Conservation (phyloP, 2,797 vertebrate genomes). For the Kryptopterus vitreolus region DNA sequence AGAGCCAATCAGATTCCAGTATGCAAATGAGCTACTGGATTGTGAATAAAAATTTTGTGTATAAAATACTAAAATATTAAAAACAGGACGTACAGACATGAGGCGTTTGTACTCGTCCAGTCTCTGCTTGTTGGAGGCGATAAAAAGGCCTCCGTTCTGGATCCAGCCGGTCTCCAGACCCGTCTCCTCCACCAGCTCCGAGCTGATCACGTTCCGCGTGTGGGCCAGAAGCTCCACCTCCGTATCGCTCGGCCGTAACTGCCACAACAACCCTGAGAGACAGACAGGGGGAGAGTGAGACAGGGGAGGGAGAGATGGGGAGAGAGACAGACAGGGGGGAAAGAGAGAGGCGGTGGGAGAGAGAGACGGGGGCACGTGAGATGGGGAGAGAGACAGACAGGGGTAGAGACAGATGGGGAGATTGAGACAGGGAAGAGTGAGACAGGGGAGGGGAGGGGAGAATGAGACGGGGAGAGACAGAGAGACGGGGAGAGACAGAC, state of each 20-base stretch:
- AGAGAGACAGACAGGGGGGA: no score
- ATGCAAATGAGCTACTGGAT: not conserved
- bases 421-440: no score
- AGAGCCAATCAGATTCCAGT: conserved; percentile 2
- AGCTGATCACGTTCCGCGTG: conserved; percentile 87
- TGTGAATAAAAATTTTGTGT: no score
- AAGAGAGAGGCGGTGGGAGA: no score
- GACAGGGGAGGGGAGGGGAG: no score
- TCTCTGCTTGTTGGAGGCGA: conserved; percentile 92
- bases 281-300: not conserved
- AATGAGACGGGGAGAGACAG: no score
- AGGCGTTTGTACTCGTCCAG: conserved; percentile 96
- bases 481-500: no score
- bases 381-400: no score
- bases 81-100: conserved; percentile 83
- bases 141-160: conserved; percentile 95
- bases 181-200: conserved; percentile 86
- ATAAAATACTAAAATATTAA: no score
- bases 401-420: no score
- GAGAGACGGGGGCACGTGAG: no score
- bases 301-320: not conserved
- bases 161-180: conserved; percentile 95
- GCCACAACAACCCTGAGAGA: conserved; percentile 89
- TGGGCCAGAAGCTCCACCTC: conserved; percentile 94
- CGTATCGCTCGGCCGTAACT: conserved; percentile 93